Evolutionary conservation across 2,113 vertebrate genomes (phyloP).

Genomic region (Lepus timidus): DNA sequence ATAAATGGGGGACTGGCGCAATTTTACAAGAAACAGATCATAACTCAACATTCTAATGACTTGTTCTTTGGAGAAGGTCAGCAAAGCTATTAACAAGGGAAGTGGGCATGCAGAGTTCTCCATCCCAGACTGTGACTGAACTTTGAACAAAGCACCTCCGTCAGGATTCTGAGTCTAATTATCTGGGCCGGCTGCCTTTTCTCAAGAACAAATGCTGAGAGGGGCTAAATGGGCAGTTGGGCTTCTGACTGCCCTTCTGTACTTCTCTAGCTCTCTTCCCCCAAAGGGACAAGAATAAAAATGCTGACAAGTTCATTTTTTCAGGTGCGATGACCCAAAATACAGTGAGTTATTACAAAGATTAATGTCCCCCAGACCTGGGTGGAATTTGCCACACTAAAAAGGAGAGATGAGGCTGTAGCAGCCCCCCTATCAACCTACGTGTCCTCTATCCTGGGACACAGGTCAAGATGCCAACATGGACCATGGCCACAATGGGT

Average conservation of each 20-base stretch:
- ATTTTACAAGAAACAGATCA: slow-evolving; percentile 83
- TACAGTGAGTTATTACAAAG: slow-evolving; percentile 35
- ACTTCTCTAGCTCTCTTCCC: neutral
- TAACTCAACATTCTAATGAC: slow-evolving; percentile 84
- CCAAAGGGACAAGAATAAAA: slow-evolving; percentile 51
- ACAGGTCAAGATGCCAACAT: neutral
- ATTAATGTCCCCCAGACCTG: neutral
- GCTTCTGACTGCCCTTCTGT: slow-evolving; percentile 41
- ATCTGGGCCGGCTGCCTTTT: slow-evolving; percentile 27
- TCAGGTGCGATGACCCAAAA: neutral
- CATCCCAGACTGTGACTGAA: slow-evolving; percentile 71
- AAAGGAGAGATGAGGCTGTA: neutral
- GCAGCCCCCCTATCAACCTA: neutral
- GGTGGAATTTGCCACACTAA: slow-evolving; percentile 18
- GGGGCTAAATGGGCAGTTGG: slow-evolving; percentile 4
- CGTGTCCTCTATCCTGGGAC: neutral
- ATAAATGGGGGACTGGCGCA: slow-evolving; percentile 77
- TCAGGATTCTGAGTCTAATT: slow-evolving; percentile 75
- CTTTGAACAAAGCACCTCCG: slow-evolving; percentile 77
- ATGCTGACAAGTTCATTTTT: slow-evolving; percentile 56
- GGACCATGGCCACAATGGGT: neutral
- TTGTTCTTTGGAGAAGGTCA: slow-evolving; percentile 83
- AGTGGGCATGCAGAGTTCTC: slow-evolving; percentile 70
- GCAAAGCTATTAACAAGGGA: slow-evolving; percentile 81
- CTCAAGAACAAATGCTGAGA: slow-evolving; percentile 57